These are phyloP conservation scores for Loxodonta africana DNA, from an alignment of 2,113 vertebrate species.

Conservation along the genomic window DNA sequence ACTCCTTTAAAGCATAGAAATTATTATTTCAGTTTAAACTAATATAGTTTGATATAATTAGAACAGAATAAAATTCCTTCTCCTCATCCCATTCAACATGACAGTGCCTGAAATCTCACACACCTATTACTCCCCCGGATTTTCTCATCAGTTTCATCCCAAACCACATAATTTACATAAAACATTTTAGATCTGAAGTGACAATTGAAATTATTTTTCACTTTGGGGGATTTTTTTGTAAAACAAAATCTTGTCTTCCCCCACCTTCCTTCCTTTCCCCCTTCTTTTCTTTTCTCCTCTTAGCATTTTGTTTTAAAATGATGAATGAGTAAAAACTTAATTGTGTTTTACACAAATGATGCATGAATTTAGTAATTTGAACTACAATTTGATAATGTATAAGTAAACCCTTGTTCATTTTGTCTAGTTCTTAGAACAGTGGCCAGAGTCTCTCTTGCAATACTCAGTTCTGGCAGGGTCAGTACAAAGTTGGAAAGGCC, in stretches of 20 bases:
- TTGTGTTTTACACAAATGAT: slow-evolving; percentile 29
- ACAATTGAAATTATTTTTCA: slow-evolving; percentile 27
- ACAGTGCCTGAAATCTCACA: slow-evolving; percentile 66
- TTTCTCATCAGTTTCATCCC: slow-evolving; percentile 50
- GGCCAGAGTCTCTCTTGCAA: neutral
- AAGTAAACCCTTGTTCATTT: neutral
- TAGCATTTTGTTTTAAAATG: neutral
- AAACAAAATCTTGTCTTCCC: neutral
- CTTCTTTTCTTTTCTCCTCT: neutral
- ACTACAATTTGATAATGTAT: slow-evolving; percentile 6
- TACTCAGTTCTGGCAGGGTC: neutral
- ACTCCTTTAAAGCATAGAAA: slow-evolving; percentile 52
- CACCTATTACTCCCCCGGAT: slow-evolving; percentile 60
- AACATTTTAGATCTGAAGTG: slow-evolving; percentile 48
- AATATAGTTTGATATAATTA: slow-evolving; percentile 67
- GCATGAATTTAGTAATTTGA: slow-evolving; percentile 28
- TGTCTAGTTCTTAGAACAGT: neutral
- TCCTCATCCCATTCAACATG: slow-evolving; percentile 69
- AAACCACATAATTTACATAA: slow-evolving; percentile 51
- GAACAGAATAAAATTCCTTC: slow-evolving; percentile 72
- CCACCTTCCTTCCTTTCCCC: neutral
- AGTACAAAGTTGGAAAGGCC: neutral
- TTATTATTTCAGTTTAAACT: slow-evolving; percentile 75
- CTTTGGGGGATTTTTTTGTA: neutral
- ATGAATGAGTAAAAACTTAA: neutral